Evolutionary conservation across 2,797 vertebrate genomes (phyloP), one percentile per base, ranked within the genome.

Genomic region (Scyliorhinus canicula): DNA sequence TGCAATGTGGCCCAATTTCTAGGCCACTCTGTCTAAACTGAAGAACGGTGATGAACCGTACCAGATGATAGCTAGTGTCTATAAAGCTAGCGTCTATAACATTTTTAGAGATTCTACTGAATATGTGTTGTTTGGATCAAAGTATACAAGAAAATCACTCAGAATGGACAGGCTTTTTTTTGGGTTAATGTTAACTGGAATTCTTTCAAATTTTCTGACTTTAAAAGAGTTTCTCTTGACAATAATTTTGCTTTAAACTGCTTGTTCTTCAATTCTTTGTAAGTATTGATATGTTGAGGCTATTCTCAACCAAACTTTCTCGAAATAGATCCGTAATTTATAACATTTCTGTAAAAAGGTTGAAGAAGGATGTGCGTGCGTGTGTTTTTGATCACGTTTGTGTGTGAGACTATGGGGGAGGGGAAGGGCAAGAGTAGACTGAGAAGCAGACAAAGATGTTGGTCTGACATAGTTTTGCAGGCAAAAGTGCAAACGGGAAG

Each of bases 401-500:
- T 1, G 40, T 4, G 1, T 14, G n/a, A 40, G 60, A 7, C n/a
- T 9, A 44, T 21, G 60, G 88, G 88, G n/a, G 40, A 35, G 88
- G 57, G 8, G n/a, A 35, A 63, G 57, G 14, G 57, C 12, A 86
- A n/a, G 60, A 65, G 63, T 9, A 44, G 57, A n/a, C 57, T 1
- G 19, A 94, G 3, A 60, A 60, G 52, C 28, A 57, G 31, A 88
- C 31, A 35, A 79, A 77, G 65, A 93, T 69, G 28, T 31, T 71
- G 40, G 44, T 50, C 65, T 93, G 93, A 93, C 65, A 24, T 67
- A 71, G 35, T 26, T 93, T 16, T 93, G 44, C 11, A 71, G 52
- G 47, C 65, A 71, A 35, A 93, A 28, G 50, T 52, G 35, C 47
- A 71, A 93, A 69, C 93, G 55, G 93, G 93, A 94, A 94, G 93